Evolutionary conservation across 2,888 invertebrate species (phyloP).

Genomic region (Protodeltote pygarga): DNA sequence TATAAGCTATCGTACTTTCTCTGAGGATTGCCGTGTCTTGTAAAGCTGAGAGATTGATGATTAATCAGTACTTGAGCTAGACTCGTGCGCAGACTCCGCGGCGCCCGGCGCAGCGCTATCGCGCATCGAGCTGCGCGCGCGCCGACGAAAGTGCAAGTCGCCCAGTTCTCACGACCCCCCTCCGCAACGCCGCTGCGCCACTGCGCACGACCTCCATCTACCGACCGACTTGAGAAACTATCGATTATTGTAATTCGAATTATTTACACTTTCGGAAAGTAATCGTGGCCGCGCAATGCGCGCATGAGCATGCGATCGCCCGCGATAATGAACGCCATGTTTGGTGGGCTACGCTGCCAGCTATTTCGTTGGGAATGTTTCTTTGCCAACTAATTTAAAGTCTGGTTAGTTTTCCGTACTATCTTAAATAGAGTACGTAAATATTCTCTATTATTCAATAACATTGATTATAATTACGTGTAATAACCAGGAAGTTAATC

Average conservation of each 20-base stretch:
- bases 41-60: slow-evolving; percentile 58
- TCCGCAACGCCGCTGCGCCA: slow-evolving; percentile 52
- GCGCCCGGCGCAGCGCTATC: slow-evolving; percentile 64
- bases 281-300: slow-evolving; percentile 59
- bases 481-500: slow-evolving; percentile 14
- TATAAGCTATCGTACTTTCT: slow-evolving; percentile 53
- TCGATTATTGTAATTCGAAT: slow-evolving; percentile 73
- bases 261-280: slow-evolving; percentile 75
- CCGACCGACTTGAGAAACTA: slow-evolving; percentile 62
- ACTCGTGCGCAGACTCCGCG: slow-evolving; percentile 76
- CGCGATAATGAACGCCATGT: slow-evolving; percentile 62
- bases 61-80: slow-evolving; percentile 66
- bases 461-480: too few relatives aligned
- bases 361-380: slow-evolving; percentile 41
- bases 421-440: too few relatives aligned
- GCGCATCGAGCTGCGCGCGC: slow-evolving; percentile 69
- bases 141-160: slow-evolving; percentile 84
- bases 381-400: slow-evolving; percentile 32
- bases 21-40: slow-evolving; percentile 47
- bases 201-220: slow-evolving; percentile 55
- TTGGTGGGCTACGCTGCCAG: slow-evolving; percentile 47
- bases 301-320: slow-evolving; percentile 62
- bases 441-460: too few relatives aligned
- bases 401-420: slow-evolving; percentile 13
- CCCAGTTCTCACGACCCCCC: slow-evolving; percentile 80